Base-by-base conservation (phyloP, 2,888 invertebrate species). In the Xanthia togata region DNA sequence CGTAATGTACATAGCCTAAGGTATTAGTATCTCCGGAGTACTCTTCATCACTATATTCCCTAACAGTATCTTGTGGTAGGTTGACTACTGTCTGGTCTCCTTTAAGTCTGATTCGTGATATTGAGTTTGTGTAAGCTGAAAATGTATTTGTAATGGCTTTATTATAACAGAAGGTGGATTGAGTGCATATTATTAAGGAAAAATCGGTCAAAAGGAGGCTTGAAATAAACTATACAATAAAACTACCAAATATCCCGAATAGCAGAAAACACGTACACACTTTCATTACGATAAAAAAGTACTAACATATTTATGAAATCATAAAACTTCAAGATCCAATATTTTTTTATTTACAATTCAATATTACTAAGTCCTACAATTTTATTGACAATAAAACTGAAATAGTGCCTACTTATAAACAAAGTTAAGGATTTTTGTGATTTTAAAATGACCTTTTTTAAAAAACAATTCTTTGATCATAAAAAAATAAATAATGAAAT, bases 231-330 rank as follows among this genome's bases (percentile, higher is more conserved):
- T 14, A 47, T 35, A 57, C 69, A 69, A 71, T 72, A 71, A 26
- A 38, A 26, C 11, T 76, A 79, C 78, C 73, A 73, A 81, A 68
- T 70, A 77, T 63, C 0, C 2, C 50, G 9, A 70, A 53, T 4
- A 82, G 14, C 20, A 82, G 35, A 20, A 82, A 17, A 74, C 67
- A 82, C 63, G 67, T 53, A 4, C 23, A 76, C 67, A 82, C 53
- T 68, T 68, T 70, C 85, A 76, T 84, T 82, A 31, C 76, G 63
- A 57, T 68, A 73, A 44, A 73, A 77, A 77, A 63, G 63, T 9
- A 57, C 26, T n/a, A 76, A 73, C 35, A 53, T 68, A 71, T 75
- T 69, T 68, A 82, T 68, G 11, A 1, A 31, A 41, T n/a, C 82
- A 35, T 68, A 63, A 81, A 71, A 75, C n/a, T 26, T 31, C 20